Conservation (phyloP, 2,797 vertebrate species). For the Apogon talboti region DNA sequence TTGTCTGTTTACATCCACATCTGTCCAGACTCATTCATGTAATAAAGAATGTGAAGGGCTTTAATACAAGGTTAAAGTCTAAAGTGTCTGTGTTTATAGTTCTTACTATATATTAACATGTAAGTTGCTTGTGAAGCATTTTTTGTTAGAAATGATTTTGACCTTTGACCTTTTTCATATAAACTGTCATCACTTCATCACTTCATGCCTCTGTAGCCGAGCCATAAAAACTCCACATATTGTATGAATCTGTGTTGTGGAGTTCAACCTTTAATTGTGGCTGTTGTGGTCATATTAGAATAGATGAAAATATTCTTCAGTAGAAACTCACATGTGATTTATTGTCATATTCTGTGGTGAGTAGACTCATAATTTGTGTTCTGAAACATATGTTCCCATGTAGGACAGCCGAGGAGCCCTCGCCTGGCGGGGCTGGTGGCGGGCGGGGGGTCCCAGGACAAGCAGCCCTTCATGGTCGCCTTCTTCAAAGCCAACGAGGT, state of each 20-base stretch:
- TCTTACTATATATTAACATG: no score
- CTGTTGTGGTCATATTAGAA: conserved; percentile 29
- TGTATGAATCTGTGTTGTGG: conserved; percentile 7
- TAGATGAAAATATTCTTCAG: conserved; percentile 30
- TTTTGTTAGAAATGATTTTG: no score
- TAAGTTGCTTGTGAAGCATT: no score
- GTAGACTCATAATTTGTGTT: not conserved
- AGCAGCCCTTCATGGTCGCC: conserved; percentile 95
- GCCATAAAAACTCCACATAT: conserved; percentile 11
- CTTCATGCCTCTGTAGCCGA: no score
- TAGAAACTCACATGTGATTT: conserved; percentile 10
- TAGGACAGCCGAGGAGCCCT: conserved; percentile 91
- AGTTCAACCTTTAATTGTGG: conserved; percentile 10
- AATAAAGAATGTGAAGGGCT: no score
- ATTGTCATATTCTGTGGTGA: not conserved
- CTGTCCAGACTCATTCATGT: no score
- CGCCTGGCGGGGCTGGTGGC: conserved; percentile 88
- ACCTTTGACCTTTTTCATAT: no score
- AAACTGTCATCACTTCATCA: no score
- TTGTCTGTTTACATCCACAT: not conserved
- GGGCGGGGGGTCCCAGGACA: conserved; percentile 88
- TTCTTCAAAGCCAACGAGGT: conserved; percentile 96
- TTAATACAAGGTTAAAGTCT: no score
- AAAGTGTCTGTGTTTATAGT: not conserved
- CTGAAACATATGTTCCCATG: conserved; percentile 49